phyloP scores from a whole-genome alignment of 2,797 vertebrate genomes.

The Epinephelus malabaricus region DNA sequence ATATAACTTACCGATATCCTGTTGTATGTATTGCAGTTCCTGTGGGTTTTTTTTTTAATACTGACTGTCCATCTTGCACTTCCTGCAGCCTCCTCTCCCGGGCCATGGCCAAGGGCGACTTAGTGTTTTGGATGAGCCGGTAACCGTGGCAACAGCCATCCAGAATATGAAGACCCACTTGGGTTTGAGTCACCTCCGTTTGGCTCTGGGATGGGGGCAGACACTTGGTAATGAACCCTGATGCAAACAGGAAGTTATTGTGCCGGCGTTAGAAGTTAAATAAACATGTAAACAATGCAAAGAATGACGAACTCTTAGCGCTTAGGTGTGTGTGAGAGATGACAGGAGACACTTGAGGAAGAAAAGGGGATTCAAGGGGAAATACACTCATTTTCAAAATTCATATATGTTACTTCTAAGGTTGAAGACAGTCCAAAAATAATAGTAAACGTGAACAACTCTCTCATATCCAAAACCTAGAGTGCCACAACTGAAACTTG shows the following conservation, averaged over 20 bases:
- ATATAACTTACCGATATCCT: background rate
- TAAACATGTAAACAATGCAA: background rate
- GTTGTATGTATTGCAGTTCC: background rate
- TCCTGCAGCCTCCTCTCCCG: conserved; percentile 86
- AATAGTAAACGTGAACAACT: too few relatives aligned
- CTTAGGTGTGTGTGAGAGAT: background rate
- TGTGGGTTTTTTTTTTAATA: background rate
- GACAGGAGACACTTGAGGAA: background rate
- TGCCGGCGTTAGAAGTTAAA: background rate
- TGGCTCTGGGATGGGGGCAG: conserved; percentile 90
- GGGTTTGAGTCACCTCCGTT: conserved; percentile 88
- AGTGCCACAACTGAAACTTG: too few relatives aligned
- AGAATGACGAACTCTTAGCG: background rate
- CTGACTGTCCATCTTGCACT: background rate
- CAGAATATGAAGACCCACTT: conserved; percentile 92
- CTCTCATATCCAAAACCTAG: too few relatives aligned
- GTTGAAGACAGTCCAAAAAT: too few relatives aligned
- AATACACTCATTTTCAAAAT: too few relatives aligned
- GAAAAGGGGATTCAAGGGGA: too few relatives aligned
- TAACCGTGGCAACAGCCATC: conserved; percentile 83
- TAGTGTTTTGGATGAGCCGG: conserved; percentile 86
- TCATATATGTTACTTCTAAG: too few relatives aligned
- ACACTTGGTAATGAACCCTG: conserved; percentile 80
- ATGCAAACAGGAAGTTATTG: background rate
- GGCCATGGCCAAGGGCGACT: conserved; percentile 93